A percentile compares a stretch with the other conserved stretches of the same genome.
Conservation (phyloP, 2,888 invertebrate genomes). For the Cordilura impudica region DNA sequence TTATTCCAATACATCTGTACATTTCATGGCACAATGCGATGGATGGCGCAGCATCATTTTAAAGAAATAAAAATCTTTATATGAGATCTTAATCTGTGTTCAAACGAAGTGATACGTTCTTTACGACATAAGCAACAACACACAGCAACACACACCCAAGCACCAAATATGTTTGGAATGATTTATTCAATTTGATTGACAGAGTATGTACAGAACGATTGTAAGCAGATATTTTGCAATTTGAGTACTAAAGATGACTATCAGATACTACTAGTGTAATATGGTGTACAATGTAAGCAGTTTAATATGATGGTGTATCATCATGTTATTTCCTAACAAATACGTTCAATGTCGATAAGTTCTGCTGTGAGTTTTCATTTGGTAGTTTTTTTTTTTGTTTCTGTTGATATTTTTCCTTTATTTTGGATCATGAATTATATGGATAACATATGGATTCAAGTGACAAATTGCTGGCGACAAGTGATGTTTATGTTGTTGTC, state of each 20-base stretch:
- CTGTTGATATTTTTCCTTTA: not conserved
- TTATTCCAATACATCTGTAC: conserved; percentile 9
- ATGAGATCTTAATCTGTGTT: conserved; percentile 49
- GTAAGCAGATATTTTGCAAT: not conserved
- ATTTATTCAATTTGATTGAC: conserved; percentile 48
- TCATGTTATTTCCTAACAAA: conserved; percentile 17
- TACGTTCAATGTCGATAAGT: conserved; percentile 47
- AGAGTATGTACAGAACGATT: conserved; percentile 4
- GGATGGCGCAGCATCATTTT: not conserved
- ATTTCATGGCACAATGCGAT: not conserved
- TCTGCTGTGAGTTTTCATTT: conserved; percentile 10
- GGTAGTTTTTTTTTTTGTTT: not conserved
- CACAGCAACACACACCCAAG: no score
- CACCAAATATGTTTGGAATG: not conserved
- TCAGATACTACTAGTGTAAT: not conserved
- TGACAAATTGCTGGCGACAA: conserved; percentile 61
- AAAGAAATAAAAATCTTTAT: conserved; percentile 12
- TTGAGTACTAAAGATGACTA: conserved; percentile 4
- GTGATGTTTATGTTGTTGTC: conserved; percentile 58
- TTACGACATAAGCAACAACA: conserved; percentile 1
- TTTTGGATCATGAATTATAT: conserved; percentile 45
- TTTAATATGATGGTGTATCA: conserved; percentile 6
- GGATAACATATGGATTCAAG: conserved; percentile 55
- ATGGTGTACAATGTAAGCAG: conserved; percentile 2
- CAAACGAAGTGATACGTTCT: conserved; percentile 1